These are phyloP conservation scores for Ursus arctos DNA, from an alignment of 2,113 vertebrate species.

Conservation along the genomic window DNA sequence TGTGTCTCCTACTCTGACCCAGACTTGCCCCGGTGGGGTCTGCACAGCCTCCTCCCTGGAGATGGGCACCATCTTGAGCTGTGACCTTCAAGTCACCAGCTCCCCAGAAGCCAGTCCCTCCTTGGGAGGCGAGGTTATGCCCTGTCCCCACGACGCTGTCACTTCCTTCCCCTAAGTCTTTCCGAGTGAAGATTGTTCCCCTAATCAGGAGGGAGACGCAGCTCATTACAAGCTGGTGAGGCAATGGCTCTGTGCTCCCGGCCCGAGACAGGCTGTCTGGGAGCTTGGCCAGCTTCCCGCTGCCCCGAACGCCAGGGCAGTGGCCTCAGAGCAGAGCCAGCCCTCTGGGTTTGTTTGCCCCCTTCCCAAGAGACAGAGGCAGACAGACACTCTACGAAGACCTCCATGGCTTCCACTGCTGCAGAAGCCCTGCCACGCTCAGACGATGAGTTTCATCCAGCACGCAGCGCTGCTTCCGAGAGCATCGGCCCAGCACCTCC, in stretches of 20 bases:
- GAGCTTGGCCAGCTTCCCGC: constrained; percentile 76
- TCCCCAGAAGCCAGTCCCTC: constrained; percentile 50
- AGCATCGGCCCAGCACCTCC: background rate
- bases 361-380: constrained; percentile 69
- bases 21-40: constrained; percentile 13
- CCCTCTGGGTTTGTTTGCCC: constrained; percentile 73
- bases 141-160: constrained; percentile 61
- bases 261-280: constrained; percentile 75
- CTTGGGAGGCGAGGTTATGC: constrained; percentile 64
- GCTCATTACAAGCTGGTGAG: constrained; percentile 71
- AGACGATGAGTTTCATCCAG: background rate
- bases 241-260: constrained; percentile 71
- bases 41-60: background rate
- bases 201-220: constrained; percentile 79
- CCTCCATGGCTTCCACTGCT: background rate
- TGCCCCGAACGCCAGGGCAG: constrained; percentile 71
- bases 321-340: constrained; percentile 57
- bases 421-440: background rate
- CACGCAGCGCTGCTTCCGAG: background rate
- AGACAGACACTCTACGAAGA: constrained; percentile 58
- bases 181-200: constrained; percentile 76
- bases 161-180: constrained; percentile 66
- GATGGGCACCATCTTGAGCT: background rate
- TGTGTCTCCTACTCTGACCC: background rate
- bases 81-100: constrained; percentile 48